Percentiles rank a stretch among this genome's conserved stretches.
Conservation (phyloP, 2,113 vertebrate genomes). For the Sakesphorus luctuosus region DNA sequence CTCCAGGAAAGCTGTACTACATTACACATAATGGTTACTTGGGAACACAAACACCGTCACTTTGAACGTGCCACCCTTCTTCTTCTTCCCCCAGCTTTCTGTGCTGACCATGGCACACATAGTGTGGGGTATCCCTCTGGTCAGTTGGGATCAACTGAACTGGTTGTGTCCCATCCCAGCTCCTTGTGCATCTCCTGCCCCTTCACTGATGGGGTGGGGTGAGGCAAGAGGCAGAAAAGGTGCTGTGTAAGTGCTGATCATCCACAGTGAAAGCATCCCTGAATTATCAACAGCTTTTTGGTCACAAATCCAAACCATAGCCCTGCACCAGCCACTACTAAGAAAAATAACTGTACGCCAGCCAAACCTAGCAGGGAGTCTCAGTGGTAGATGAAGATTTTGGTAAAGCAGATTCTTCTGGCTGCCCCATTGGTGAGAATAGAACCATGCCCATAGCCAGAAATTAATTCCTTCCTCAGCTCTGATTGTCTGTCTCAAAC, state of each 20-base stretch:
- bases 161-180: neutral
- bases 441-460: neutral
- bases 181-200: neutral
- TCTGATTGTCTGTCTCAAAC: neutral
- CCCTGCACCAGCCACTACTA: neutral
- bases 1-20: neutral
- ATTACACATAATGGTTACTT: neutral
- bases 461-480: neutral
- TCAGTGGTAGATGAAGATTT: neutral
- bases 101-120: neutral
- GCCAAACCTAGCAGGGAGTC: neutral
- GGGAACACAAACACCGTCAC: neutral
- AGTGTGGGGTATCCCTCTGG: neutral
- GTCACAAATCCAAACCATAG: neutral
- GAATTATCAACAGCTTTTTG: neutral
- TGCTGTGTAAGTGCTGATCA: neutral
- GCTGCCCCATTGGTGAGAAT: neutral
- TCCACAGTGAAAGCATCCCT: neutral
- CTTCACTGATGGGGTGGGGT: neutral
- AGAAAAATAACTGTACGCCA: neutral
- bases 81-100: neutral
- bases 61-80: neutral
- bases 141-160: neutral
- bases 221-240: neutral
- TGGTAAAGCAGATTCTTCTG: neutral